Base-by-base conservation (phyloP, 2,888 invertebrate genomes). In the Copidosoma aretas region DNA sequence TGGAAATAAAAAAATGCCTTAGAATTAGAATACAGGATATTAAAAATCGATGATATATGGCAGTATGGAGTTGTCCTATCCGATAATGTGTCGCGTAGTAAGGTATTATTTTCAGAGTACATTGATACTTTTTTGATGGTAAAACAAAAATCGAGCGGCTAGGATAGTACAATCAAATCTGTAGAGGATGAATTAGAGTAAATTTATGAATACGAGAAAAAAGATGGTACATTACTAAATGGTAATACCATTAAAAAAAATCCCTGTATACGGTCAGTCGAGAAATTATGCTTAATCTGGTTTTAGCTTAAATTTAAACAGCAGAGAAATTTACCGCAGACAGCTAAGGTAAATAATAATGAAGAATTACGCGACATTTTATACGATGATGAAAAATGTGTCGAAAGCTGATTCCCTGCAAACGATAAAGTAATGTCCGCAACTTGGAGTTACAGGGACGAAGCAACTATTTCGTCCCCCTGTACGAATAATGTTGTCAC, bases 1-100 rank as follows among this genome's bases (percentile, higher is more conserved):
- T 78, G 19, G 83, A 84, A 71, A 57, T 84, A 0, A 39, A n/a
- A 74, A 41, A 77, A 76, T 68, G 83, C 82, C 8, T 39, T 80
- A 0, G 49, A 74, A 62, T 71, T 73, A 41, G 81, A 80, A 0
- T 84, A 83, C 64, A 64, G 69, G 46, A 72, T 82, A 17, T 4
- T 77, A 0, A 66, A 69, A 57, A 73, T 82, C 17, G 1, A 77
- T 0, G 81, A 81, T 71, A 77, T 82, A 15, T 82, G 80, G 76
- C 75, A 81, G 62, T 83, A 80, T 61, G 51, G 76, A 41, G 64
- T 75, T 21, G 72, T 74, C 1, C 67, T 72, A 19, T 78, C 76
- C 43, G 68, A 78, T 64, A 68, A 19, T 39, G 65, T 61, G 8
- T 67, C 66, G n/a, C 72, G 71, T 21, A 32, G 51, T 1, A 77